Percentiles rank a stretch among this genome's conserved stretches.
phyloP scores from a whole-genome alignment of 2,888 invertebrate genomes.

The Rotaria magnacalcarata region DNA sequence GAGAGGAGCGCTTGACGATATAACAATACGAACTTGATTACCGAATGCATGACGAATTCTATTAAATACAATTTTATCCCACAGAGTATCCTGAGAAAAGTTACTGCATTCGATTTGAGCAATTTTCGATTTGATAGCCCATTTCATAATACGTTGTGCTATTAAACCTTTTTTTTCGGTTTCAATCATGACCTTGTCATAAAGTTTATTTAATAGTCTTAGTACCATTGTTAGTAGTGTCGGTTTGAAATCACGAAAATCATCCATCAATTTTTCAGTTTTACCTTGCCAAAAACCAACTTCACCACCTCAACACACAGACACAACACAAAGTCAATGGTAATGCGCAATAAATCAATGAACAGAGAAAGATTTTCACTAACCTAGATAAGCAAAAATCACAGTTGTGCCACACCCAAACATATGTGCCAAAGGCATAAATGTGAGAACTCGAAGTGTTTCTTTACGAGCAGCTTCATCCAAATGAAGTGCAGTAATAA shows the following conservation, averaged over 20 bases:
- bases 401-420: slow-evolving; percentile 68
- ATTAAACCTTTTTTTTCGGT: background rate
- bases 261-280: slow-evolving; percentile 54
- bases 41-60: slow-evolving; percentile 88
- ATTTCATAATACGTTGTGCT: slow-evolving; percentile 68
- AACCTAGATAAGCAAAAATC: no score
- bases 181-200: slow-evolving; percentile 68
- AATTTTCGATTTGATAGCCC: slow-evolving; percentile 82
- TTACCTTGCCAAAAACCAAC: slow-evolving; percentile 57
- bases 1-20: slow-evolving; percentile 88
- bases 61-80: slow-evolving; percentile 85
- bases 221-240: slow-evolving; percentile 93
- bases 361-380: no score
- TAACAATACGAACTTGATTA: slow-evolving; percentile 79
- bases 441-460: slow-evolving; percentile 67
- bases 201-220: slow-evolving; percentile 84
- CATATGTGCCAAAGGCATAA: slow-evolving; percentile 94
- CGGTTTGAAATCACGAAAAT: slow-evolving; percentile 54
- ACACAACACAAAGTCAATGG: no score
- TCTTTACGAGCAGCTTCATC: slow-evolving; percentile 22
- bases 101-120: slow-evolving; percentile 73
- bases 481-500: background rate
- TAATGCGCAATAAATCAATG: no score
- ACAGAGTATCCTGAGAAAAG: slow-evolving; percentile 78
- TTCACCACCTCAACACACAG: slow-evolving; percentile 67